Base-by-base conservation (phyloP, 2,888 invertebrate species). In the Nomada ruficornis region DNA sequence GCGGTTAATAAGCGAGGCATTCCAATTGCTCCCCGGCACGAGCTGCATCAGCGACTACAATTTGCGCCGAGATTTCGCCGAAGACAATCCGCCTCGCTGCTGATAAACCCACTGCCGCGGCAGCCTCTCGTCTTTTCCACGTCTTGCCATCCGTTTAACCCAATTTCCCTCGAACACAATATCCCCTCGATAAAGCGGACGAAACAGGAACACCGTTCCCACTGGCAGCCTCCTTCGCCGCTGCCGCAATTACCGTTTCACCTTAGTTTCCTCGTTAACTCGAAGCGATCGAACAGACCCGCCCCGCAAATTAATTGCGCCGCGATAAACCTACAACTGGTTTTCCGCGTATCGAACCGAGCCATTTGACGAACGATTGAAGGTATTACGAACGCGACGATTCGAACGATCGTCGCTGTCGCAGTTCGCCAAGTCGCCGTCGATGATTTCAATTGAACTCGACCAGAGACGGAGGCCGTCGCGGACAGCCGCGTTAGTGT, bases 391-490 rank as follows among this genome's bases (percentile, higher is more conserved):
- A 23, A n/a, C 59, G 5, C 54, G 86, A 82, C 86, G 80, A 78
- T 79, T 65, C 78, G 68, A 18, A 67, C 80, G 79, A 78, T 85
- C 76, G 80, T 74, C 77, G 82, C 86, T 85, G 85, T 86, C 81
- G 81, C 74, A 77, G 86, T 85, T 81, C 80, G 44, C 67, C 85
- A 89, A 89, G 86, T 80, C 87, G 84, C 75, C 77, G 82, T 20
- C 11, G 86, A 88, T 86, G 90, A 89, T 90, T 91, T 91, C 91
- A 91, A 91, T 91, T 91, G 91, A 90, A 86, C 88, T 82, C 84
- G 36, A 82, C 81, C 78, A 9, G 69, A 80, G 74, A 77, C 64
- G 62, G 64, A 20, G 52, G 59, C 68, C 85, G 63, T 50, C 81
- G 87, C 82, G 85, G 87, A 90, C 87, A 86, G 80, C 85, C 62